These are phyloP conservation scores for Clostera curtula DNA, from an alignment of 2,888 invertebrate genomes.

Conservation along the genomic window DNA sequence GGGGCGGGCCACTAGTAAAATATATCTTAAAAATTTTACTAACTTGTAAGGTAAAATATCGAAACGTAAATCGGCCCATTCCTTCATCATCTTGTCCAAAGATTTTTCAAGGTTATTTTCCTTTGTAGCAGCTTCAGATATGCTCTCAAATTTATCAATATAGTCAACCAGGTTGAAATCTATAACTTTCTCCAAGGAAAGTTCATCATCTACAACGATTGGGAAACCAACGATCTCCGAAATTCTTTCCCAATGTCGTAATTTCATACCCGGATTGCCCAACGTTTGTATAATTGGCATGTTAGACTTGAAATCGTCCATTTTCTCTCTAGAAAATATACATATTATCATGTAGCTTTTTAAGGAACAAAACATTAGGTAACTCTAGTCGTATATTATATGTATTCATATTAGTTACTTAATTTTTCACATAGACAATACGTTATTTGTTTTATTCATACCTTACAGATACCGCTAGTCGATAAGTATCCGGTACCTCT, in stretches of 20 bases:
- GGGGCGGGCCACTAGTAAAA: too few species aligned
- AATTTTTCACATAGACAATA: too few species aligned
- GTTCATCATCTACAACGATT: conserved; percentile 86
- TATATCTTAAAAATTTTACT: too few species aligned
- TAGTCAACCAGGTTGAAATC: conserved; percentile 93
- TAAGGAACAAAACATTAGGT: too few species aligned
- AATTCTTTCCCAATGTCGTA: conserved; percentile 94
- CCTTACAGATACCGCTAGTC: conserved; percentile 79
- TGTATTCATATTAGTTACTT: too few species aligned
- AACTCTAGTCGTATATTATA: too few species aligned
- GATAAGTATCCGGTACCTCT: conserved; percentile 82
- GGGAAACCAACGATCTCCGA: conserved; percentile 97
- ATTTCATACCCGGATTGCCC: conserved; percentile 95
- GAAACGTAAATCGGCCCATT: conserved; percentile 91
- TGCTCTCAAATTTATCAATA: conserved; percentile 90
- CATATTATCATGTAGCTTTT: not conserved
- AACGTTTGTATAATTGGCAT: conserved; percentile 94
- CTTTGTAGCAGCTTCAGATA: conserved; percentile 96
- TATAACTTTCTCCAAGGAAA: conserved; percentile 88
- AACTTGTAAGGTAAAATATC: conserved; percentile 82
- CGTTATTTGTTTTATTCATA: too few species aligned
- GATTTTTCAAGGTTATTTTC: conserved; percentile 95
- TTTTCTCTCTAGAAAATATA: conserved; percentile 69
- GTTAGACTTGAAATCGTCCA: conserved; percentile 91
- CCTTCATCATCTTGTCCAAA: conserved; percentile 90